Conservation (phyloP, 2,113 vertebrate species). For the Tinamus guttatus region DNA sequence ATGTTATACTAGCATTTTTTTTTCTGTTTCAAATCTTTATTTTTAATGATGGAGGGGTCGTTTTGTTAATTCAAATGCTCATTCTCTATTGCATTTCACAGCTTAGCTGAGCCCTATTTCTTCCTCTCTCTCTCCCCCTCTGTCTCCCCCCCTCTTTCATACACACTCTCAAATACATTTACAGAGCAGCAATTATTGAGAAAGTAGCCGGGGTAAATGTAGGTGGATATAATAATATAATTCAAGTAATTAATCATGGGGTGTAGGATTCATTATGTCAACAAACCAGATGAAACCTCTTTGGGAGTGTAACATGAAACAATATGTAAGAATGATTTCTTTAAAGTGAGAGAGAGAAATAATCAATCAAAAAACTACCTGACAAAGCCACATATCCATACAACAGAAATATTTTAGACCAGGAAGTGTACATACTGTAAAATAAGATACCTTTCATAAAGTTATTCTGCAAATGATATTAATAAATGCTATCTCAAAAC, state of each 20-base stretch:
- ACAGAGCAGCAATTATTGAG: slow-evolving; percentile 45
- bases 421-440: background rate
- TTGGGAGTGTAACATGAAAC: slow-evolving; percentile 57
- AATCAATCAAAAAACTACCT: slow-evolving; percentile 54
- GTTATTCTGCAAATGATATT: background rate
- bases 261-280: slow-evolving; percentile 64
- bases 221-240: slow-evolving; percentile 58
- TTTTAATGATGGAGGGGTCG: slow-evolving; percentile 12
- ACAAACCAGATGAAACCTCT: slow-evolving; percentile 67
- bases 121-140: background rate
- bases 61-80: slow-evolving; percentile 26
- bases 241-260: slow-evolving; percentile 61
- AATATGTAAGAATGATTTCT: slow-evolving; percentile 63
- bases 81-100: background rate
- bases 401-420: background rate
- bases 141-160: background rate
- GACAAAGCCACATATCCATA: background rate
- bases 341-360: slow-evolving; percentile 48
- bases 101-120: background rate
- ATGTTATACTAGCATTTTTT: background rate
- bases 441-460: background rate
- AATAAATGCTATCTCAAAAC: background rate
- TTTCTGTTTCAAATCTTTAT: background rate
- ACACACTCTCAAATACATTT: slow-evolving; percentile 21
- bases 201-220: slow-evolving; percentile 36